Conservation (phyloP, 92 coral and sea anemone species). For the Umimayanthus chanpuru region DNA sequence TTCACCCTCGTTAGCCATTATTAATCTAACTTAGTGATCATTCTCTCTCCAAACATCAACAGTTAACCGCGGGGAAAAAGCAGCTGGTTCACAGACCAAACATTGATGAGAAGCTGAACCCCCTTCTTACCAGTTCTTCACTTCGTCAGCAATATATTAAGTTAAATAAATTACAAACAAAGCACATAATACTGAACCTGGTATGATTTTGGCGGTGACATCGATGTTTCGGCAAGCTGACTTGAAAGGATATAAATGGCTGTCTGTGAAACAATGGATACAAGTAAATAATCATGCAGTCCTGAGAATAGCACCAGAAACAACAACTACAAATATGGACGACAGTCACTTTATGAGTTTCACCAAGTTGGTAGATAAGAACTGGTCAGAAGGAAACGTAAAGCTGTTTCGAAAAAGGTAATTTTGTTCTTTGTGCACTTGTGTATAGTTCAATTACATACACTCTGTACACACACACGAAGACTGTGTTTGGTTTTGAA, state of each 20-base stretch:
- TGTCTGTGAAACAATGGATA: constrained; percentile 58
- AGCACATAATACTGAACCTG: constrained; percentile 50
- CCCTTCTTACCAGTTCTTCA: background rate
- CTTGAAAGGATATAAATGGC: constrained; percentile 81
- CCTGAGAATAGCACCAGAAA: no score
- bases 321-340: no score
- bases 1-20: background rate
- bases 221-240: constrained; percentile 92
- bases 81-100: background rate
- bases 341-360: no score
- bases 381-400: no score
- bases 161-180: background rate
- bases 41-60: no score
- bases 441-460: no score
- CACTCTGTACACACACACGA: no score
- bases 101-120: background rate
- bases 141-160: background rate
- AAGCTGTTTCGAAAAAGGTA: no score
- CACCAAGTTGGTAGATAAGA: no score
- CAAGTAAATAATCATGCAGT: background rate
- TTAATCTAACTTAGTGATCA: no score
- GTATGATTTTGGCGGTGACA: constrained; percentile 61
- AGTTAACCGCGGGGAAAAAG: background rate
- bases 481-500: no score
- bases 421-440: no score